A percentile compares a stretch with the other conserved stretches of the same genome.
Conservation (phyloP, 1,140 invertebrate species). For the Drosophila tristis region DNA sequence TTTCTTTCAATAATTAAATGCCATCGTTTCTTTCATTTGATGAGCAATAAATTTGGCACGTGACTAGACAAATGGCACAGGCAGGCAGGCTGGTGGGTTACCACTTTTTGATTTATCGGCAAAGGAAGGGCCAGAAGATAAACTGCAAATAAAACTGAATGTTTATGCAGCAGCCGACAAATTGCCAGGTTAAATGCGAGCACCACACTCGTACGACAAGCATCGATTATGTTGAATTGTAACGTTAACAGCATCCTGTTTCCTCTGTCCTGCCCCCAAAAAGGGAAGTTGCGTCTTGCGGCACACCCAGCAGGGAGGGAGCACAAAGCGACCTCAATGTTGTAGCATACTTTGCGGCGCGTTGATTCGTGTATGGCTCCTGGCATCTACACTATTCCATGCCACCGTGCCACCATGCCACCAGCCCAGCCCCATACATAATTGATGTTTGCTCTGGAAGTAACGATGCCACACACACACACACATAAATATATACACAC, state of each 20-base stretch:
- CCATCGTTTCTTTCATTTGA: conserved; percentile 2
- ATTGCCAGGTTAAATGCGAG: conserved; percentile 80
- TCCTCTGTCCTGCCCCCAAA: conserved; percentile 53
- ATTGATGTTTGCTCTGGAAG: conserved; percentile 67
- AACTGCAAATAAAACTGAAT: conserved; percentile 76
- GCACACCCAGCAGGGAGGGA: conserved; percentile 9
- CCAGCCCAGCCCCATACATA: conserved; percentile 57
- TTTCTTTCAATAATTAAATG: conserved; percentile 31
- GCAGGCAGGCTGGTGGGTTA: background rate
- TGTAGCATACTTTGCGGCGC: conserved; percentile 77
- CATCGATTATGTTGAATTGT: conserved; percentile 82
- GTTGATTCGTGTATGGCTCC: conserved; percentile 68
- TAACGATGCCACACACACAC: conserved; percentile 44
- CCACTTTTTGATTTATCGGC: conserved; percentile 56
- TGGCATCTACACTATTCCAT: conserved; percentile 43
- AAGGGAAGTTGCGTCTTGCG: conserved; percentile 53
- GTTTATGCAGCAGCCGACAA: conserved; percentile 75
- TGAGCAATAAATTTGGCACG: conserved; percentile 39
- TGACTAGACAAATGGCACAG: conserved; percentile 16
- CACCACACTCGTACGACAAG: conserved; percentile 66
- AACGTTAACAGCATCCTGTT: conserved; percentile 80
- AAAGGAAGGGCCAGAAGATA: conserved; percentile 41
- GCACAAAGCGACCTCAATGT: conserved; percentile 14
- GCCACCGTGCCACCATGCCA: no score
- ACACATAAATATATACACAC: conserved; percentile 1